phyloP scores from a whole-genome alignment of 2,888 invertebrate genomes.

The Drosophila peninsularis region DNA sequence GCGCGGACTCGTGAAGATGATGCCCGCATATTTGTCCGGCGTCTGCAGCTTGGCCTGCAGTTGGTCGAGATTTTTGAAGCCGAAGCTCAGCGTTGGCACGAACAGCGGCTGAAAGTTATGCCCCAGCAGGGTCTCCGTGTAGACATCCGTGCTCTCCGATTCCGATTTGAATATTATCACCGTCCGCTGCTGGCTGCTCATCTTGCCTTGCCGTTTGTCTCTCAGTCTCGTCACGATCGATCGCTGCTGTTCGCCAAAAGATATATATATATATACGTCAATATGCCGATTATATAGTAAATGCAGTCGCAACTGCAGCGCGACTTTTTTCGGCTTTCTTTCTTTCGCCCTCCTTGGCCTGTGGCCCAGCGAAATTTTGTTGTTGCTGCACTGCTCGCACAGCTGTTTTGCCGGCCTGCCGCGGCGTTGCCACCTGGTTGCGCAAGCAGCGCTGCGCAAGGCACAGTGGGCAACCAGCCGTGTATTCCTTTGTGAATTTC shows the following conservation, averaged over 20 bases:
- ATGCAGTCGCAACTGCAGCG: slow-evolving; percentile 6
- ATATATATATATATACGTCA: neutral
- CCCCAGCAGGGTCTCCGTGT: slow-evolving; percentile 84
- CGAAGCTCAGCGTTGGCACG: slow-evolving; percentile 86
- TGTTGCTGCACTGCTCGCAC: slow-evolving; percentile 7
- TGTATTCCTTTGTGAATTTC: too few species aligned
- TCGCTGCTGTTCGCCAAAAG: neutral
- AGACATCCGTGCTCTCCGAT: slow-evolving; percentile 85
- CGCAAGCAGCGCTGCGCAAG: neutral
- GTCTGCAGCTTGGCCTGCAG: slow-evolving; percentile 84
- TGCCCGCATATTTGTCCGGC: slow-evolving; percentile 85
- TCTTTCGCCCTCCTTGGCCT: slow-evolving; percentile 3
- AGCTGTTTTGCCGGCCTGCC: slow-evolving; percentile 20
- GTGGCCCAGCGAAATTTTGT: neutral
- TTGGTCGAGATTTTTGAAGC: slow-evolving; percentile 85
- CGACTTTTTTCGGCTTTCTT: neutral
- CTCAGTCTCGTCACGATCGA: too few species aligned
- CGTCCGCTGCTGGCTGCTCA: slow-evolving; percentile 68
- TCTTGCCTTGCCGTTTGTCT: slow-evolving; percentile 4
- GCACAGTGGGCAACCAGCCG: neutral
- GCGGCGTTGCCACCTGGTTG: slow-evolving; percentile 11
- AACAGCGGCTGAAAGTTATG: slow-evolving; percentile 85
- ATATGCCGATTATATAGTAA: slow-evolving; percentile 10
- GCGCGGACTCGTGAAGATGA: slow-evolving; percentile 87
- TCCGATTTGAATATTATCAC: slow-evolving; percentile 84